A percentile compares a stretch with the other conserved stretches of the same genome.
Conservation (phyloP, 2,888 invertebrate species). For the Ectemnius continuus region DNA sequence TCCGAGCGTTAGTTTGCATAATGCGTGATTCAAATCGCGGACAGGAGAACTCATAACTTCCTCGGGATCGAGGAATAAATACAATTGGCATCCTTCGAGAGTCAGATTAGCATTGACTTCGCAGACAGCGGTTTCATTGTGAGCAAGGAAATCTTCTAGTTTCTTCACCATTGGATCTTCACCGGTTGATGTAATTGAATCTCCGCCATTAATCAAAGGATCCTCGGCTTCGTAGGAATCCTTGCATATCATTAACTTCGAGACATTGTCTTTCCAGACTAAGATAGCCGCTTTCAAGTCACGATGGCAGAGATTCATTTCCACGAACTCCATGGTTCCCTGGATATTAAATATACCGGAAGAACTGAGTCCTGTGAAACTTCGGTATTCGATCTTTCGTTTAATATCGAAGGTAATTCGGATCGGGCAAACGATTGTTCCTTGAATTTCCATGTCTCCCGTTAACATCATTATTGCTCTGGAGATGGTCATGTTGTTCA, state of each 20-base stretch:
- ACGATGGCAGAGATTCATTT: conserved; percentile 86
- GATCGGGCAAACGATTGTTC: conserved; percentile 86
- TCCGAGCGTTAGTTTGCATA: conserved; percentile 85
- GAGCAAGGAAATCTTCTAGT: conserved; percentile 86
- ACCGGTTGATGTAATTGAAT: conserved; percentile 8
- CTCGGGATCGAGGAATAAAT: conserved; percentile 86
- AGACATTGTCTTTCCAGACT: conserved; percentile 86
- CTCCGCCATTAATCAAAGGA: conserved; percentile 7
- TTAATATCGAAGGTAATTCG: conserved; percentile 86
- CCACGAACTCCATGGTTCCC: conserved; percentile 83
- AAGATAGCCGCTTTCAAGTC: conserved; percentile 86
- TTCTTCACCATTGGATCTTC: conserved; percentile 83
- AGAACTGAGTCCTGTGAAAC: conserved; percentile 63
- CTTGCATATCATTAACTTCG: conserved; percentile 70
- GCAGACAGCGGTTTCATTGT: conserved; percentile 80
- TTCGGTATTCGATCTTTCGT: conserved; percentile 80
- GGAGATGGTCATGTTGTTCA: conserved; percentile 84
- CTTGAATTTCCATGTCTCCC: conserved; percentile 86
- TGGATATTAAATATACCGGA: conserved; percentile 81
- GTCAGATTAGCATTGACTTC: conserved; percentile 79
- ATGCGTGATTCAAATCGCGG: conserved; percentile 84
- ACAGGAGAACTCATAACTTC: conserved; percentile 87
- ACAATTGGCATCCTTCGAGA: conserved; percentile 85
- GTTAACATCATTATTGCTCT: conserved; percentile 87
- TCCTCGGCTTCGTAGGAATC: conserved; percentile 57